These are phyloP conservation scores for Echeneis naucrates DNA, from an alignment of 2,797 vertebrate genomes.

Conservation along the genomic window DNA sequence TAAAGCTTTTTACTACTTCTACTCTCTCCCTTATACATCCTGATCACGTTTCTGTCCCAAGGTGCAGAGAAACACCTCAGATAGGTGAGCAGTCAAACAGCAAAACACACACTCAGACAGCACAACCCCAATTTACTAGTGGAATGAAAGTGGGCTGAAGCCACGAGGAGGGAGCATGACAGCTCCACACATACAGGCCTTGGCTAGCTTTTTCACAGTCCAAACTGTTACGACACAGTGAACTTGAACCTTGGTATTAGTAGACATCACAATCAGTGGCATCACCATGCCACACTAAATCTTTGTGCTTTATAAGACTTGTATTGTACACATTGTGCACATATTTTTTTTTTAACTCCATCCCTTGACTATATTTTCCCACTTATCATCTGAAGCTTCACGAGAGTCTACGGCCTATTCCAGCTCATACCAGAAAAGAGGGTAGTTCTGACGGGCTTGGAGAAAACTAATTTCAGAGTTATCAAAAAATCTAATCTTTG, in stretches of 20 bases:
- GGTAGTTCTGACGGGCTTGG: no score
- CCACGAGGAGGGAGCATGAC: neutral
- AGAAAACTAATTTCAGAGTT: no score
- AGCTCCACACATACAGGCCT: neutral
- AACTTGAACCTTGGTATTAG: no score
- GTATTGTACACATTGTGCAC: no score
- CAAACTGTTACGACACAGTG: no score
- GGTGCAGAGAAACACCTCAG: neutral
- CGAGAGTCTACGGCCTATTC: neutral
- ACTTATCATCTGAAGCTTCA: neutral
- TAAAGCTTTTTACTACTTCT: neutral
- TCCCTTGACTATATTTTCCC: neutral
- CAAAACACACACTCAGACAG: neutral
- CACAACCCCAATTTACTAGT: constrained; percentile 9
- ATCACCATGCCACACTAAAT: no score
- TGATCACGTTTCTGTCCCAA: neutral
- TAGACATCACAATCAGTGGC: no score
- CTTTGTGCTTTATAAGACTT: no score
- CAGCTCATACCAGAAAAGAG: neutral
- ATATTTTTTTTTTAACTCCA: neutral
- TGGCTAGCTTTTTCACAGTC: neutral
- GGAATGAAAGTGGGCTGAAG: constrained; percentile 1
- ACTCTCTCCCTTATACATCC: neutral
- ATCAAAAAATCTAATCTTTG: no score
- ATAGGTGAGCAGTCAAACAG: constrained; percentile 2